Conservation (phyloP, 1,140 invertebrate species). For the Caenorhabditis inopinata region DNA sequence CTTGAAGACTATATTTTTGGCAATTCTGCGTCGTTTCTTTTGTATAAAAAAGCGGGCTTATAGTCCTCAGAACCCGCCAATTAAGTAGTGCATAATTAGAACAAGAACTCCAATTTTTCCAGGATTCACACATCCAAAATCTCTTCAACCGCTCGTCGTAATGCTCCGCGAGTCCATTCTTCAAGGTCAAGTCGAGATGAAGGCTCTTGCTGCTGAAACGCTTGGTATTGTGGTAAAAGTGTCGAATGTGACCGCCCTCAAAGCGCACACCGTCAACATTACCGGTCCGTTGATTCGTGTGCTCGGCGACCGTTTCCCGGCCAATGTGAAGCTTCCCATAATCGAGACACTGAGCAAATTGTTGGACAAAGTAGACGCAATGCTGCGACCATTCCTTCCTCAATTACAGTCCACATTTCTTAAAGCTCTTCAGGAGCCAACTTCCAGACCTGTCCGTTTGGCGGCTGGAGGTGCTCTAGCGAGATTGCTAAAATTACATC, state of each 20-base stretch:
- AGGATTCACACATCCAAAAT: constrained; percentile 92
- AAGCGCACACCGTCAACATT: constrained; percentile 91
- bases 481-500: constrained; percentile 45
- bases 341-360: constrained; percentile 87
- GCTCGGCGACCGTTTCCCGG: constrained; percentile 85
- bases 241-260: constrained; percentile 75
- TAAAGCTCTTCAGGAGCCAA: constrained; percentile 57
- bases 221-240: constrained; percentile 89
- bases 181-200: constrained; percentile 82
- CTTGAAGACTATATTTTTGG: no score
- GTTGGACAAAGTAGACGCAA: constrained; percentile 84
- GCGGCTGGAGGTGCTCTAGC: constrained; percentile 49
- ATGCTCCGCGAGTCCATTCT: constrained; percentile 93
- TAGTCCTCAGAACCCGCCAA: no score
- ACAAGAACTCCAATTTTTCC: background rate
- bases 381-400: constrained; percentile 94
- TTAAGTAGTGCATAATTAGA: no score
- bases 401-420: constrained; percentile 97
- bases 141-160: constrained; percentile 86
- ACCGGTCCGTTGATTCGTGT: constrained; percentile 96
- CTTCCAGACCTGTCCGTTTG: constrained; percentile 48
- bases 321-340: constrained; percentile 90
- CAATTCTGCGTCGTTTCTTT: no score
- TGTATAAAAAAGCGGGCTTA: no score
- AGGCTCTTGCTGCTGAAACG: constrained; percentile 90